Evolutionary conservation across 2,113 vertebrate species (phyloP), one percentile per base, ranked within the genome.

Genomic region (Glaucidium brasilianum): DNA sequence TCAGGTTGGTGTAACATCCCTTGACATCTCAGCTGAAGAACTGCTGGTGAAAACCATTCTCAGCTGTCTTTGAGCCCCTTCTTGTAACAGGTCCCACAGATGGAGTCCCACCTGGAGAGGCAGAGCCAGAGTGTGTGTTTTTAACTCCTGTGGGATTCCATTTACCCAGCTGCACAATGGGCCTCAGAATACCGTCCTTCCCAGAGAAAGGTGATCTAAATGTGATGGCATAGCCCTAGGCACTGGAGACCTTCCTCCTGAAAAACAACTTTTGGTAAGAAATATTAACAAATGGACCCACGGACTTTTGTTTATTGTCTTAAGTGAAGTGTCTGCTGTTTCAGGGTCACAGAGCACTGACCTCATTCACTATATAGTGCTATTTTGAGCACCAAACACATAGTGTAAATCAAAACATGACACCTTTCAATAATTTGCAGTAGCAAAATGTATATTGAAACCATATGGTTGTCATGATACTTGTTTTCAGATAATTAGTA

Each of bases 221-320:
- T 81, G 4, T 29, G 47, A 59, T 56, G 16, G 35, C 2, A 1
- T 32, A 41, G 34, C 37, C 50, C 11, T 56, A 60, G 17, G 43
- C 27, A 34, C 35, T 84, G 69, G 35, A 68, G 56, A 60, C 0
- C 1, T 59, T 93, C 25, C 45, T 9, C 45, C 39, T 80, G 69
- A 75, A 94, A 75, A 68, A 32, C 19, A 68, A 56, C 30, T 73
- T 84, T 66, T 29, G 41, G 77, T 82, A 82, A 89, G 62, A 91
- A 94, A 69, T 25, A 43, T 60, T 87, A 75, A 89, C 58, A 90
- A 94, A 89, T 3, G 2, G 9, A 43, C 41, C 27, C 37, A 87
- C 9, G 91, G 60, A 76, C 62, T 90, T 92, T 43, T 94, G 84
- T 66, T 93, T 97, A 63, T 91, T 93, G 30, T 72, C 53, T 91